A percentile compares a stretch with the other conserved stretches of the same genome.
Conservation (phyloP, 1,140 invertebrate species). For the Zeugodacus cucurbitae region DNA sequence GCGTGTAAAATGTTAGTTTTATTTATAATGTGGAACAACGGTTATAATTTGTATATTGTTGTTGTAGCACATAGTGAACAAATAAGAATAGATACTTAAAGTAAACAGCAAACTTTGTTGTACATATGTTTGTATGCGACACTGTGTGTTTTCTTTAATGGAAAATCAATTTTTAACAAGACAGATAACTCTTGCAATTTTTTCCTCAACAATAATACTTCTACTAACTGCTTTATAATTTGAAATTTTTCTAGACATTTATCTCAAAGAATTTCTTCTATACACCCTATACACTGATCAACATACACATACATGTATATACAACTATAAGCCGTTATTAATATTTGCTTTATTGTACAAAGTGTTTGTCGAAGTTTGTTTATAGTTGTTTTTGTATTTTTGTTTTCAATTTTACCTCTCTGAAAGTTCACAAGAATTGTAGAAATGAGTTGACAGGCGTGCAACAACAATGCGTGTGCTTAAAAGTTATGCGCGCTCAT, state of each 20-base stretch:
- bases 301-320: background rate
- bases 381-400: no score
- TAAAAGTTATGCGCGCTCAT: background rate
- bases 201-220: background rate
- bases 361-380: background rate
- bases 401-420: no score
- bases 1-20: no score
- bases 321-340: background rate
- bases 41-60: no score
- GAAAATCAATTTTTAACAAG: background rate
- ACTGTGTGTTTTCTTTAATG: background rate
- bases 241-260: background rate
- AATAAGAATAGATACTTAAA: background rate
- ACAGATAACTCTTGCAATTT: background rate
- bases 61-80: background rate
- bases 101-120: background rate
- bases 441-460: background rate
- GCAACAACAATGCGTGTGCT: background rate
- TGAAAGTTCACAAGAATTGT: background rate
- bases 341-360: slow-evolving; percentile 15
- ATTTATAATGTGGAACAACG: no score
- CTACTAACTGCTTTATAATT: background rate
- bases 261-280: background rate
- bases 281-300: background rate
- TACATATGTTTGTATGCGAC: background rate